phyloP scores from a whole-genome alignment of 2,888 invertebrate genomes.

The Drosophila meridiana region DNA sequence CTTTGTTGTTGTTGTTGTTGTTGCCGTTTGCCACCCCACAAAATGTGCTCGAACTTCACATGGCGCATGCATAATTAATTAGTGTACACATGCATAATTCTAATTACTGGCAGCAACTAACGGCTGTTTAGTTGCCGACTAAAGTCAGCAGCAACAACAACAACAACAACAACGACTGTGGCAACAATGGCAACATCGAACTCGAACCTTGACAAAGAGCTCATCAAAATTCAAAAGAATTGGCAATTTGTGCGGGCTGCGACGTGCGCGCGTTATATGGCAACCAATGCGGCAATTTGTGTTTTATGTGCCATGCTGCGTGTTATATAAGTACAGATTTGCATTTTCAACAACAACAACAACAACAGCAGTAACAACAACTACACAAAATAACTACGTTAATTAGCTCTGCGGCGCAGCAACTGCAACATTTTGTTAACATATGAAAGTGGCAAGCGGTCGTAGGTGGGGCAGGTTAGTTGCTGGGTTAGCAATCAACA shows the following conservation, averaged over 20 bases:
- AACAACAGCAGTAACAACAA: conserved; percentile 26
- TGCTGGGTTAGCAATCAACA: conserved; percentile 32
- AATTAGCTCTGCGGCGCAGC: conserved; percentile 51
- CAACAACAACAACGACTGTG: conserved; percentile 8
- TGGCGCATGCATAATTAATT: conserved; percentile 72
- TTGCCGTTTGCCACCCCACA: background rate
- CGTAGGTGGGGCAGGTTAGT: background rate
- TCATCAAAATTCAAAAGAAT: conserved; percentile 77
- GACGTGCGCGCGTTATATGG: conserved; percentile 29
- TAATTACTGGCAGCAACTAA: conserved; percentile 65
- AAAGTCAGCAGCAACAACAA: conserved; percentile 25
- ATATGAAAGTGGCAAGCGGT: conserved; percentile 38
- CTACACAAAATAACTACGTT: conserved; percentile 47
- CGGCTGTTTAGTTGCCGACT: conserved; percentile 31
- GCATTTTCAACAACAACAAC: conserved; percentile 15
- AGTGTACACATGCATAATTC: conserved; percentile 70
- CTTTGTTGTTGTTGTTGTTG: background rate
- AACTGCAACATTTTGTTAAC: conserved; percentile 74
- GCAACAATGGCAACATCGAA: background rate
- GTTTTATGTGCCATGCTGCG: conserved; percentile 26
- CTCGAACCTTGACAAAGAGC: conserved; percentile 22
- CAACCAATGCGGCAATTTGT: conserved; percentile 55
- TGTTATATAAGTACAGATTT: conserved; percentile 34
- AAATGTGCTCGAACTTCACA: conserved; percentile 46
- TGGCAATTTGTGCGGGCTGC: conserved; percentile 68